Evolutionary conservation across 2,888 invertebrate species (phyloP).

Genomic region (Sarcophaga carnaria): DNA sequence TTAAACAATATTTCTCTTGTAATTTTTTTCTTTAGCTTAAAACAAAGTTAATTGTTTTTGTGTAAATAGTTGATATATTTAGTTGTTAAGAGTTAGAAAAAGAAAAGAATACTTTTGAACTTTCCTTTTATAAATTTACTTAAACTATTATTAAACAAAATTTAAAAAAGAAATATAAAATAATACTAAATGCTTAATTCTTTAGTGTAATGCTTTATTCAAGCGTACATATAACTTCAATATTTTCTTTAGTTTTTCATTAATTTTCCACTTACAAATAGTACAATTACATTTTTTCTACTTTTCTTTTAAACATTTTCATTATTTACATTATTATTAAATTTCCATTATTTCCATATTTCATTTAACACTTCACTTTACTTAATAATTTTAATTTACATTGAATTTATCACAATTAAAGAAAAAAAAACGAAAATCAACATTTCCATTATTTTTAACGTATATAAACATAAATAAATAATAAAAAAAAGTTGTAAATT

Average conservation of each 20-base stretch:
- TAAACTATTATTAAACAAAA: too few relatives aligned
- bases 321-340: slow-evolving; percentile 14
- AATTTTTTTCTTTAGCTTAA: slow-evolving; percentile 19
- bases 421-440: slow-evolving; percentile 31
- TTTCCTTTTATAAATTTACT: slow-evolving; percentile 25
- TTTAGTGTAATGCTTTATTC: too few relatives aligned
- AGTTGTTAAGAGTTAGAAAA: slow-evolving; percentile 39
- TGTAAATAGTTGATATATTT: slow-evolving; percentile 63
- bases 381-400: neutral
- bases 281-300: slow-evolving; percentile 62
- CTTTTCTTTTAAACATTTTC: slow-evolving; percentile 14
- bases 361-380: neutral
- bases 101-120: slow-evolving; percentile 23
- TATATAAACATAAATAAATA: slow-evolving; percentile 30
- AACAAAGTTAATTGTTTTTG: slow-evolving; percentile 41
- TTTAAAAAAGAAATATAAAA: too few relatives aligned
- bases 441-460: slow-evolving; percentile 69
- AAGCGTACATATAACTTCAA: slow-evolving; percentile 4
- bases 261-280: slow-evolving; percentile 56
- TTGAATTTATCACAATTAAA: neutral
- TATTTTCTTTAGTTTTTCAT: slow-evolving; percentile 34
- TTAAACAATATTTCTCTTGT: slow-evolving; percentile 37
- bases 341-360: neutral
- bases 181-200: too few relatives aligned
- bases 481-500: slow-evolving; percentile 66